Conservation (phyloP, 1,140 invertebrate species). For the Drosophila arizonae region DNA sequence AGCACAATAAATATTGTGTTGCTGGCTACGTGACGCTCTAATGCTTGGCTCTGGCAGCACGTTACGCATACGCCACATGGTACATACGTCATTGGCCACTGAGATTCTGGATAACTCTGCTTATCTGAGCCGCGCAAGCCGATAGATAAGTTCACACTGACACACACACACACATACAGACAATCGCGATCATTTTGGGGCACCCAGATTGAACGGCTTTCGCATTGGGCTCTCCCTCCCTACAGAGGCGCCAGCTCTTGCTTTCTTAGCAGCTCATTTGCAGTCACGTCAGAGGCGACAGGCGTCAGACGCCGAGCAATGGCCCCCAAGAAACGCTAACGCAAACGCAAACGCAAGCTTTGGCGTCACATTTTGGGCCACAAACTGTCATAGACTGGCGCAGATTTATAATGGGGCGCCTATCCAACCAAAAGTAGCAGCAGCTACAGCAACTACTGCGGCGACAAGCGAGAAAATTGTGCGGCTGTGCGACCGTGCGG, state of each 20-base stretch:
- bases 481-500: slow-evolving; percentile 58
- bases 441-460: slow-evolving; percentile 13
- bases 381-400: slow-evolving; percentile 76
- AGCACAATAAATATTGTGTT: not conserved
- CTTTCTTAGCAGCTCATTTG: slow-evolving; percentile 56
- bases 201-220: slow-evolving; percentile 41
- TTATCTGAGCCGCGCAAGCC: slow-evolving; percentile 53
- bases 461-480: slow-evolving; percentile 59
- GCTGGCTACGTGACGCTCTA: too few species aligned
- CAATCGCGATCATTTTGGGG: slow-evolving; percentile 26
- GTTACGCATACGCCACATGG: slow-evolving; percentile 41
- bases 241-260: not conserved
- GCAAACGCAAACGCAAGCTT: slow-evolving; percentile 45
- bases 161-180: too few species aligned
- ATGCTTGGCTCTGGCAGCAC: not conserved
- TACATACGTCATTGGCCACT: slow-evolving; percentile 58
- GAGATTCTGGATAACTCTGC: slow-evolving; percentile 41
- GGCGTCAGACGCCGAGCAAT: slow-evolving; percentile 64
- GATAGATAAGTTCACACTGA: slow-evolving; percentile 39
- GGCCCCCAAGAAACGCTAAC: slow-evolving; percentile 60
- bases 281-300: slow-evolving; percentile 69
- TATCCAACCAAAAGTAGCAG: slow-evolving; percentile 54
- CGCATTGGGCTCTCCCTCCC: not conserved
- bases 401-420: slow-evolving; percentile 78
- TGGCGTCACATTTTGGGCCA: slow-evolving; percentile 49